A percentile compares a stretch with the other conserved stretches of the same genome.
Conservation (phyloP, 2,888 invertebrate genomes). For the Diarsia brunnea region DNA sequence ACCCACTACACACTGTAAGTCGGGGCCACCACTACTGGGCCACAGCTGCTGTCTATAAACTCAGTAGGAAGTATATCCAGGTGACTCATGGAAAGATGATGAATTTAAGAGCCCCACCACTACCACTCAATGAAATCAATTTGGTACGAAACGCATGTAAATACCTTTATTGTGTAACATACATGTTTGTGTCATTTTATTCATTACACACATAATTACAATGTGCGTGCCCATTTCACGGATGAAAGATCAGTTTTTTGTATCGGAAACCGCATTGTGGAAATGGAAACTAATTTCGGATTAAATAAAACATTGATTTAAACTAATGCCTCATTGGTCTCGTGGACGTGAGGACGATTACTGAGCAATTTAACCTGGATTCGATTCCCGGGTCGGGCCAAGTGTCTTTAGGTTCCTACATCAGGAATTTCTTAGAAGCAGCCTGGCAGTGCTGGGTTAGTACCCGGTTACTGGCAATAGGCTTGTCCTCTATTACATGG, state of each 20-base stretch:
- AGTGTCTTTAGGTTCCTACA: too few species aligned
- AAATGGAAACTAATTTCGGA: conserved; percentile 13
- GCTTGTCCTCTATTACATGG: background rate
- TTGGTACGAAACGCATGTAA: conserved; percentile 30
- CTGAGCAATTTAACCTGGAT: too few species aligned
- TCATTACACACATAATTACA: conserved; percentile 9
- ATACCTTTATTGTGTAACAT: conserved; percentile 2
- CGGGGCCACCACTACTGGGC: too few species aligned
- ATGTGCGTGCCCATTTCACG: conserved; percentile 11
- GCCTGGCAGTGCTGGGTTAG: background rate
- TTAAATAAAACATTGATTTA: background rate
- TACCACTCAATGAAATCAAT: conserved; percentile 24
- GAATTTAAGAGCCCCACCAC: background rate
- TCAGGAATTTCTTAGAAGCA: background rate
- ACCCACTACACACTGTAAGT: too few species aligned
- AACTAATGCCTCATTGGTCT: too few species aligned
- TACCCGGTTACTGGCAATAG: background rate
- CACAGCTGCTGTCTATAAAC: too few species aligned
- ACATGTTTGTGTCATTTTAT: conserved; percentile 15
- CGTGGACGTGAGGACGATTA: too few species aligned
- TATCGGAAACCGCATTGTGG: background rate
- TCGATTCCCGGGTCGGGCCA: too few species aligned
- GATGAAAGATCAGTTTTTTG: conserved; percentile 7
- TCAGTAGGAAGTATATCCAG: too few species aligned
- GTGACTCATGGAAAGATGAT: too few species aligned